Evolutionary conservation across 2,888 invertebrate species (phyloP), one percentile per base, ranked within the genome.

Genomic region (Octonoba sinensis): DNA sequence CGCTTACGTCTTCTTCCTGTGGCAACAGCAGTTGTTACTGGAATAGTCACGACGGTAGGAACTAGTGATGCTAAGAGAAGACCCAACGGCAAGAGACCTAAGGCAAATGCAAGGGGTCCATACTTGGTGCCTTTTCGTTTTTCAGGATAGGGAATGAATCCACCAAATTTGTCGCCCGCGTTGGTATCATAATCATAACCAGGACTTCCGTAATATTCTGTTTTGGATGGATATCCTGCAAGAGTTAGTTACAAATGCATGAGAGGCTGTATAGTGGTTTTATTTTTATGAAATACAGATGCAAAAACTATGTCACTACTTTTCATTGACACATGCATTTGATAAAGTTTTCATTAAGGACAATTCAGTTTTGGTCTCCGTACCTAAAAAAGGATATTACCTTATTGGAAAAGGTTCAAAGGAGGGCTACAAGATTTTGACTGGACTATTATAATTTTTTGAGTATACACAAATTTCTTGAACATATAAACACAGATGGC

Each of bases 11-110:
- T 24, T 66, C 82, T 73, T 13, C 84, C 82, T 12, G 74, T 78
- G 51, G 84, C 81, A 13, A 78, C 77, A 16, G 84, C 82, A 36
- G 82, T 76, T 22, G 82, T 77, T 3, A 77, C 84, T 16, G 81
- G 81, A 4, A 82, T 75, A 3, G 77, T 70, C 12, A 82, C 79
- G 22, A 84, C 82, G 11, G 75, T 82, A 16, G 84, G 84, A 0
- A 84, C 78, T 1, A 84, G 46, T 16, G 84, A 83, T 49, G 82
- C 84, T 49, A 84, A 60, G 13, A 84, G 60, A 1, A 84, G 66
- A 18, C 84, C 84, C 13, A 84, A 47, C 4, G 84, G 84, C 13
- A 84, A 22, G 3, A 84, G 70, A 8, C 84, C 84, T n/a, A 84
- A 62, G 44, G 81, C 75, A 73, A 84, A 82, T 18, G 84, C 84